Base-by-base conservation (phyloP, 2,113 vertebrate genomes). In the Delphinus delphis region DNA sequence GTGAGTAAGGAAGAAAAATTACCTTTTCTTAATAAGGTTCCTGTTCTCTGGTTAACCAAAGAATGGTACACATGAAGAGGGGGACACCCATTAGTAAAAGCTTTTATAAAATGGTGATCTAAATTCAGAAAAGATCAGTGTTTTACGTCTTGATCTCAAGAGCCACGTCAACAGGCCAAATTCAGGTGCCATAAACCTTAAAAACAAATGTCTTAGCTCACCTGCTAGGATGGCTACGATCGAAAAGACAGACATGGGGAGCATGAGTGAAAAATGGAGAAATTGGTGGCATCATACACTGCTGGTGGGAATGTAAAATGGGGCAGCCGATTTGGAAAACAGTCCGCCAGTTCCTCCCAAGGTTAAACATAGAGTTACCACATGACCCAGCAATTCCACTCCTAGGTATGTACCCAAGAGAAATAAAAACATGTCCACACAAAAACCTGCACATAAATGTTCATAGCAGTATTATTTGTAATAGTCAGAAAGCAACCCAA, bases 51-150 rank as follows among this genome's bases (percentile, higher is more conserved):
- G 38, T 79, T 81, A 84, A 25, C 79, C n/a, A 73, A 95, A 96
- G 62, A 73, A 81, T 25, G 5, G 44, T 47, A 50, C 17, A 80
- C 5, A 7, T 4, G 9, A 62, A 58, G 6, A 36, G 47, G 70
- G 23, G n/a, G 26, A 90, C 71, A 65, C 41, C 63, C 70, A 38
- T 71, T 33, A 63, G 67, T 31, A 85, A 38, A 74, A 8, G 1
- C 38, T 55, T 38, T 62, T 84, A 85, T 36, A 50, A 70, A 94
- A 87, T 1, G 13, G 38, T 85, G 15, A 77, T 95, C 60, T 92
- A 76, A 88, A 70, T 92, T 93, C 53, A 92, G 87, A 62, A 92
- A 86, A 94, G 53, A 71, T 87, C 15, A 68, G 68, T 62, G 31
- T 63, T 55, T 82, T 63, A 87, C n/a, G 17, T 38, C 60, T 80